These are phyloP conservation scores for Selenia dentaria DNA, from an alignment of 2,888 invertebrate genomes.

Conservation along the genomic window DNA sequence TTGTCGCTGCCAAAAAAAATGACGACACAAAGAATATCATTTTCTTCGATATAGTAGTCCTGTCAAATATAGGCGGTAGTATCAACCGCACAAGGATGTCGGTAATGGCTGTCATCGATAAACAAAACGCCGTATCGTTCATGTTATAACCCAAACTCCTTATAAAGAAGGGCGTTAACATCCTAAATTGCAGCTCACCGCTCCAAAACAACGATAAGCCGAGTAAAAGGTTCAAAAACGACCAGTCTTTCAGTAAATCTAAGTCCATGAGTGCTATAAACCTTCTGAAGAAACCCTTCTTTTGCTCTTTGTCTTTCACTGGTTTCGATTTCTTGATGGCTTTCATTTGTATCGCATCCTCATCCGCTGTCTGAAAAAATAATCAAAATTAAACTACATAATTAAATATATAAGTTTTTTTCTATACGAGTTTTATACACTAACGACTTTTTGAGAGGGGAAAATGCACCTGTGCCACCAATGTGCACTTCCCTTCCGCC, in stretches of 20 bases:
- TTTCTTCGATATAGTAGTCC: constrained; percentile 87
- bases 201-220: constrained; percentile 90
- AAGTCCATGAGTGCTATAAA: constrained; percentile 89
- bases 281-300: constrained; percentile 76
- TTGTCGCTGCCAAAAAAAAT: constrained; percentile 88
- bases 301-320: constrained; percentile 54
- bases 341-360: constrained; percentile 78
- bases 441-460: no score
- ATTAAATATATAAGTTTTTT: no score
- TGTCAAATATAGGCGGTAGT: constrained; percentile 90
- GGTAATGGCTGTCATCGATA: constrained; percentile 90
- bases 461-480: no score
- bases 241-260: constrained; percentile 88
- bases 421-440: no score
- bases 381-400: no score
- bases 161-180: constrained; percentile 89
- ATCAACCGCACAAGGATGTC: constrained; percentile 90
- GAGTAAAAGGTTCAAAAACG: constrained; percentile 89
- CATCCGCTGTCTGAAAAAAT: constrained; percentile 75
- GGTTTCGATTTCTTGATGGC: constrained; percentile 67
- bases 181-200: constrained; percentile 90
- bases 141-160: constrained; percentile 86
- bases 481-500: no score
- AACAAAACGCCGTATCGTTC: constrained; percentile 88
- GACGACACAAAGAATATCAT: constrained; percentile 89